A percentile compares a stretch with the other conserved stretches of the same genome.
Conservation (phyloP, 2,113 vertebrate species). For the Nasalis larvatus region DNA sequence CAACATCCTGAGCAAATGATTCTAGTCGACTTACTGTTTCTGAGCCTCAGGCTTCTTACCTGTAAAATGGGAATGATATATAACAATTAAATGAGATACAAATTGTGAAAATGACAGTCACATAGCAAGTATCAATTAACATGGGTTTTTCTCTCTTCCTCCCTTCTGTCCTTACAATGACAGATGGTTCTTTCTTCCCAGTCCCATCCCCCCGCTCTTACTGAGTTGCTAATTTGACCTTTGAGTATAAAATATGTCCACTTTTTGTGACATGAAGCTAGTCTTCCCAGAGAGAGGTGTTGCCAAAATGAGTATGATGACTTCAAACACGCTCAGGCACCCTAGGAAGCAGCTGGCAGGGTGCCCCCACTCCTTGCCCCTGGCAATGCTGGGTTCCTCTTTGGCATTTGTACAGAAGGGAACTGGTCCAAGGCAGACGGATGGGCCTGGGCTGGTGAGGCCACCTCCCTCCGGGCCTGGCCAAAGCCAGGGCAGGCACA, state of each 20-base stretch:
- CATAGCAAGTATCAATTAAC: not conserved
- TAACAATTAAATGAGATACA: not conserved
- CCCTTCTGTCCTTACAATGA: not conserved
- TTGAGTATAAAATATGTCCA: not conserved
- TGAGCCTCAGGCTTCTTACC: not conserved
- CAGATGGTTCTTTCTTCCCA: not conserved
- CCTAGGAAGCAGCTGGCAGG: not conserved
- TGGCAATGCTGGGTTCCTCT: not conserved
- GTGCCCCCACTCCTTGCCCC: not conserved
- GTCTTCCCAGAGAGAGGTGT: not conserved
- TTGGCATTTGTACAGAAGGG: not conserved
- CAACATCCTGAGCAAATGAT: not conserved
- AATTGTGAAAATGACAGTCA: not conserved
- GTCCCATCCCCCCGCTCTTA: not conserved
- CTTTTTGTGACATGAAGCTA: not conserved
- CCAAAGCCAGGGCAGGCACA: slow-evolving; percentile 52
- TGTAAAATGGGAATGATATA: not conserved
- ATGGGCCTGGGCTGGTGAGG: not conserved
- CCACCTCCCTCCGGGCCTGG: slow-evolving; percentile 24
- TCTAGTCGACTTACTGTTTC: not conserved
- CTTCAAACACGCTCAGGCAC: not conserved
- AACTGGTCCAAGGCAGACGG: not conserved
- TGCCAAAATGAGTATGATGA: not conserved
- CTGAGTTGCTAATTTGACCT: not conserved
- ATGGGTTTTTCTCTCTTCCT: not conserved